A percentile compares a stretch with the other conserved stretches of the same genome.
phyloP scores from a whole-genome alignment of 2,113 vertebrate species.

The Erythrocebus patas region DNA sequence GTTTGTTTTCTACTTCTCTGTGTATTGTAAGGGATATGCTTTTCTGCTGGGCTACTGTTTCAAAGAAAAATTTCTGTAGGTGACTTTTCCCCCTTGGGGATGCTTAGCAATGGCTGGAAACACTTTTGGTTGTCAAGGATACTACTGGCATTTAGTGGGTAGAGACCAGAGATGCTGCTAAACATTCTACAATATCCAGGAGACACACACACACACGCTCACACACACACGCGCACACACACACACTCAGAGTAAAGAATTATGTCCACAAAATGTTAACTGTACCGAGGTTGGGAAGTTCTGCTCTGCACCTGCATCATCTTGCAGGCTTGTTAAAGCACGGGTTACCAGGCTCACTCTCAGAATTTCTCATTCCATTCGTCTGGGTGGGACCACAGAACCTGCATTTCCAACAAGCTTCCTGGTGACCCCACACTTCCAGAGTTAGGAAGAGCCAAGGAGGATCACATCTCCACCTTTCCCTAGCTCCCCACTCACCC shows the following conservation, averaged over 20 bases:
- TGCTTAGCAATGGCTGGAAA: neutral
- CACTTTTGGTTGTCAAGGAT: neutral
- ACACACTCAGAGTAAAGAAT: neutral
- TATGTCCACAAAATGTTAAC: fast-evolving
- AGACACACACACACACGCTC: neutral
- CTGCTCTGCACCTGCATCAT: fast-evolving
- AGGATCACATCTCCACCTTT: neutral
- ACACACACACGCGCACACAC: too few relatives aligned
- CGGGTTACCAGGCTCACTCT: fast-evolving
- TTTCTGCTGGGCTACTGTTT: neutral
- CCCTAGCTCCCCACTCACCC: neutral
- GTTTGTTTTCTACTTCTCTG: neutral
- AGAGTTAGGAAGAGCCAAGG: neutral
- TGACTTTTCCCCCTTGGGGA: neutral
- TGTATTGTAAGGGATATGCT: neutral
- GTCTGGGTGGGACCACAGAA: neutral
- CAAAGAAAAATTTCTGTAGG: neutral
- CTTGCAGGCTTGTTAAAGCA: neutral
- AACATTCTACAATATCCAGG: too few relatives aligned
- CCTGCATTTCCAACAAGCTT: neutral
- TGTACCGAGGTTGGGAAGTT: fast-evolving
- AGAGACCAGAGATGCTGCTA: neutral
- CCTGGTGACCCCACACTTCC: neutral
- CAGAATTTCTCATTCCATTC: neutral
- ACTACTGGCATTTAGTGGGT: neutral